A percentile compares a stretch with the other conserved stretches of the same genome.
phyloP scores from a whole-genome alignment of 2,888 invertebrate species.

The Drosophila rellima region DNA sequence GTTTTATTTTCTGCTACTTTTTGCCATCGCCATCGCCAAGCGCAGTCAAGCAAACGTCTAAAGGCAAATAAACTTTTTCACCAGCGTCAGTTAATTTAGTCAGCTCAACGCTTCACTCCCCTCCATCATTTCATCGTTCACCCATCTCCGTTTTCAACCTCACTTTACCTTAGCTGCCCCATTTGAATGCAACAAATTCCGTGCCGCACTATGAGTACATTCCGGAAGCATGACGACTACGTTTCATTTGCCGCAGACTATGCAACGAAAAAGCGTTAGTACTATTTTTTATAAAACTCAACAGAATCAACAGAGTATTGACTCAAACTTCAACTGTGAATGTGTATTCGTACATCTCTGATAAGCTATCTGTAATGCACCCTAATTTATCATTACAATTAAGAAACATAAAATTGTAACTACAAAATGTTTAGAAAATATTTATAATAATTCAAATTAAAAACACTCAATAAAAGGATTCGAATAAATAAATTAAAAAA shows the following conservation, averaged over 20 bases:
- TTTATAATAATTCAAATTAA: no score
- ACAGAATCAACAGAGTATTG: slow-evolving; percentile 75
- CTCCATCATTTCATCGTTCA: slow-evolving; percentile 1
- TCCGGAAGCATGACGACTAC: slow-evolving; percentile 53
- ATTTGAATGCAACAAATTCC: slow-evolving; percentile 22
- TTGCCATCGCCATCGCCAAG: slow-evolving; percentile 1
- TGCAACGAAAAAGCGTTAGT: slow-evolving; percentile 41
- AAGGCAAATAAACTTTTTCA: slow-evolving; percentile 75
- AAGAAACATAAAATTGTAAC: no score
- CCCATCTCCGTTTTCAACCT: neutral
- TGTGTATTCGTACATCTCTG: slow-evolving; percentile 26
- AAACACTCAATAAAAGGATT: no score
- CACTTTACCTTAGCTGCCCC: slow-evolving; percentile 17
- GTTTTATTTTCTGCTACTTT: slow-evolving; percentile 34
- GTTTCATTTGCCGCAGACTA: slow-evolving; percentile 66
- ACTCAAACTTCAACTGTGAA: slow-evolving; percentile 44
- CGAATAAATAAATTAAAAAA: no score
- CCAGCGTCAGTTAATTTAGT: slow-evolving; percentile 77
- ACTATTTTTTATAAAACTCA: slow-evolving; percentile 57
- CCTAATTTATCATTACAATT: no score
- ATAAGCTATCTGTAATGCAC: slow-evolving; percentile 38
- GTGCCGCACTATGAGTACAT: slow-evolving; percentile 41
- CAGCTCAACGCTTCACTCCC: slow-evolving; percentile 65
- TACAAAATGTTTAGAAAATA: no score
- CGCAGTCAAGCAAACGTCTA: slow-evolving; percentile 69